Conservation (phyloP, 2,888 invertebrate species). For the Apotomis betuletana region DNA sequence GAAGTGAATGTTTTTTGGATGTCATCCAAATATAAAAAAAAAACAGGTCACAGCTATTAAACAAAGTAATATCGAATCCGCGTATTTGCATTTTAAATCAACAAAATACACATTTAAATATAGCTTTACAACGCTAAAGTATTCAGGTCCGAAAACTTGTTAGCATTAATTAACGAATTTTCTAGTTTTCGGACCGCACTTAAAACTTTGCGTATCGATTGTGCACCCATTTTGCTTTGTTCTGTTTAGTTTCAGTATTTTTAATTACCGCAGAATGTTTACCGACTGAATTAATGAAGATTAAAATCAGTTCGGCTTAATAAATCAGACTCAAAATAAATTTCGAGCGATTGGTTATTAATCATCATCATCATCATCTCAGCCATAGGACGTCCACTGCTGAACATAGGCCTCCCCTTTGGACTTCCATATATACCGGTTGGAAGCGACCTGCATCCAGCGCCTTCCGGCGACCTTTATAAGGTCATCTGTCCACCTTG, state of each 20-base stretch:
- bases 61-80: background rate
- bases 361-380: no score
- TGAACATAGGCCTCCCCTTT: no score
- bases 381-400: no score
- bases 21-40: no score
- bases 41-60: background rate
- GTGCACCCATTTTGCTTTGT: slow-evolving; percentile 3
- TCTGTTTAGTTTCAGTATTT: background rate
- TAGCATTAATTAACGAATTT: slow-evolving; percentile 30
- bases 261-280: background rate
- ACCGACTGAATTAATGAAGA: slow-evolving; percentile 4
- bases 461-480: no score
- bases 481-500: no score
- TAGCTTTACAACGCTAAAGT: background rate
- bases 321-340: no score
- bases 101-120: slow-evolving; percentile 16
- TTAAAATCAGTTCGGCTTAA: background rate
- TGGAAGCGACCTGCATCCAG: no score
- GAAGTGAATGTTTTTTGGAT: no score
- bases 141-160: slow-evolving; percentile 22
- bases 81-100: slow-evolving; percentile 10
- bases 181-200: slow-evolving; percentile 33
- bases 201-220: slow-evolving; percentile 24
- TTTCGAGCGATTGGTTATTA: no score
- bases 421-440: no score